Conservation (phyloP, 2,113 vertebrate species). For the Tricholaema leucomelas region DNA sequence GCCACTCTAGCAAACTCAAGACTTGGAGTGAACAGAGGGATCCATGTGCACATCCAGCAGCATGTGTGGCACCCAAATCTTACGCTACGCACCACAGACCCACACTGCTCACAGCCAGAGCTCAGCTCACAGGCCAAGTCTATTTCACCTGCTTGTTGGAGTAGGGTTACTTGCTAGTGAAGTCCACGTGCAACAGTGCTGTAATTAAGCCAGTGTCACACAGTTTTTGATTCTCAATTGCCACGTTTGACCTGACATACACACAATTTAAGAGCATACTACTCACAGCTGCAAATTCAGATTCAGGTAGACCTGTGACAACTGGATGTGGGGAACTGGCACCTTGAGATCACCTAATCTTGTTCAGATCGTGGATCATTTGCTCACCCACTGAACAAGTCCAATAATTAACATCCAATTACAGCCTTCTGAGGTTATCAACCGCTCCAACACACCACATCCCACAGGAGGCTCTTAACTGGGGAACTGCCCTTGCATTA, state of each 20-base stretch:
- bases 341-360: background rate
- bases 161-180: background rate
- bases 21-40: background rate
- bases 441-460: background rate
- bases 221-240: rapidly evolving
- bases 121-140: background rate
- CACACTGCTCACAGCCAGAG: background rate
- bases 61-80: background rate
- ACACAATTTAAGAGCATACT: background rate
- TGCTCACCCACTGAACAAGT: background rate
- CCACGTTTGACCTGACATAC: background rate
- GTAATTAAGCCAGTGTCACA: background rate
- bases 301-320: background rate
- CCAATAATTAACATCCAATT: background rate
- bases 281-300: background rate
- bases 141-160: background rate
- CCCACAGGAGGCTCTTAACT: background rate
- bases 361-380: background rate
- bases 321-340: background rate
- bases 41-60: background rate
- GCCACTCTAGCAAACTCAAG: background rate
- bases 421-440: background rate
- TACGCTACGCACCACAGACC: background rate
- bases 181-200: too few species aligned
- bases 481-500: background rate